These are phyloP conservation scores for Dromas ardeola DNA, from an alignment of 2,113 vertebrate species.

Conservation along the genomic window DNA sequence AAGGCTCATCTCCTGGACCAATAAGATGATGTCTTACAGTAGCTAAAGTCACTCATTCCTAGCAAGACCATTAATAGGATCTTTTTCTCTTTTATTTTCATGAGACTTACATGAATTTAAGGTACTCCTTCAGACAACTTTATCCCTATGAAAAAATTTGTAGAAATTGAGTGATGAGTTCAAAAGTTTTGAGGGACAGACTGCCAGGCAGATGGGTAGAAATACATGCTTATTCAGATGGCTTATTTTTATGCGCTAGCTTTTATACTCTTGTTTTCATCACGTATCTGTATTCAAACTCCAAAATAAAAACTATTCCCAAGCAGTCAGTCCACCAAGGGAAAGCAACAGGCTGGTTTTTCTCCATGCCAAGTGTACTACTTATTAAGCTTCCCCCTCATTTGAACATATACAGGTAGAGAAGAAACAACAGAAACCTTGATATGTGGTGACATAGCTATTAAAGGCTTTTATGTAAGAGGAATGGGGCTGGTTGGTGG, in stretches of 20 bases:
- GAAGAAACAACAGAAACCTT: not conserved
- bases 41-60: not conserved
- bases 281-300: not conserved
- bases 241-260: not conserved
- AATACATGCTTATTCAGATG: not conserved
- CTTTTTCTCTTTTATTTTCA: not conserved
- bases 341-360: not conserved
- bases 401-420: not conserved
- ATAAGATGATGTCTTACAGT: not conserved
- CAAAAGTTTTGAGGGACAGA: not conserved
- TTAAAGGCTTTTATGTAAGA: not conserved
- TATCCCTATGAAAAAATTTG: not conserved
- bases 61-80: not conserved
- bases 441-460: not conserved
- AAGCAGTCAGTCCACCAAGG: not conserved
- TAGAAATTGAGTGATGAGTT: not conserved
- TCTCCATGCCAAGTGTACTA: not conserved
- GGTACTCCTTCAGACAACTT: not conserved
- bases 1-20: not conserved
- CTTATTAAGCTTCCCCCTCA: not conserved
- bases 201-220: not conserved
- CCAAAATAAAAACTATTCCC: not conserved
- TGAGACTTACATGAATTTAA: not conserved
- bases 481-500: not conserved
- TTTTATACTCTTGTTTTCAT: not conserved